Evolutionary conservation across 2,888 invertebrate species (phyloP).

Genomic region (Gastrophysa polygoni): DNA sequence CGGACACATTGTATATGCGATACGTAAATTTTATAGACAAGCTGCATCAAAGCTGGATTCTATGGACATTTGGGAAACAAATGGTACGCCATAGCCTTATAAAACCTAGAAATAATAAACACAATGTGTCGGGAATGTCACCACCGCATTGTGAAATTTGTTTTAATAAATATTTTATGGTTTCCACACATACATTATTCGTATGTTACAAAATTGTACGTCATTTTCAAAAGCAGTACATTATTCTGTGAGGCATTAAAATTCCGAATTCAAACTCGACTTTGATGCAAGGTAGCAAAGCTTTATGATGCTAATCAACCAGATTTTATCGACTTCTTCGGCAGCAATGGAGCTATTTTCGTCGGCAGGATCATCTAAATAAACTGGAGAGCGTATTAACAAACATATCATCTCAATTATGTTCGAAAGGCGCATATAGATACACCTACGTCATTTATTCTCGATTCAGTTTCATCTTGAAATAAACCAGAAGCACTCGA

Average conservation of each 20-base stretch:
- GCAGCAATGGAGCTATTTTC: conserved; percentile 28
- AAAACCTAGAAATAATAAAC: conserved; percentile 41
- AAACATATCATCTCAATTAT: conserved; percentile 2
- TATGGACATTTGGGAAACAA: conserved; percentile 42
- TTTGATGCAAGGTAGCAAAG: background rate
- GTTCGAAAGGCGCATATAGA: background rate
- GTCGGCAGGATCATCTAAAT: conserved; percentile 28
- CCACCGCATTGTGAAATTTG: conserved; percentile 19
- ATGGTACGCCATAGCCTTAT: conserved; percentile 35
- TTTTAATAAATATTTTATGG: conserved; percentile 28
- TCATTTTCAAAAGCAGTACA: no score
- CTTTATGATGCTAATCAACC: conserved; percentile 36
- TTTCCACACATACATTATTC: conserved; percentile 9
- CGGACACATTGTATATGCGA: background rate
- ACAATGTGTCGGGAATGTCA: conserved; percentile 27
- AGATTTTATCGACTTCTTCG: conserved; percentile 39
- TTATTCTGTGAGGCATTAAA: conserved; percentile 6
- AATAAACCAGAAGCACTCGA: no score
- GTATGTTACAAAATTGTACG: no score
- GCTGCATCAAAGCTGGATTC: conserved; percentile 3
- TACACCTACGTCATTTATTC: no score
- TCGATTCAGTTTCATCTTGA: no score
- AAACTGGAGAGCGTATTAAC: conserved; percentile 19
- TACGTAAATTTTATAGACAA: background rate
- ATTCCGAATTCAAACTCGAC: conserved; percentile 12